Base-by-base conservation (phyloP, 2,797 vertebrate species). In the Garrulus glandarius region DNA sequence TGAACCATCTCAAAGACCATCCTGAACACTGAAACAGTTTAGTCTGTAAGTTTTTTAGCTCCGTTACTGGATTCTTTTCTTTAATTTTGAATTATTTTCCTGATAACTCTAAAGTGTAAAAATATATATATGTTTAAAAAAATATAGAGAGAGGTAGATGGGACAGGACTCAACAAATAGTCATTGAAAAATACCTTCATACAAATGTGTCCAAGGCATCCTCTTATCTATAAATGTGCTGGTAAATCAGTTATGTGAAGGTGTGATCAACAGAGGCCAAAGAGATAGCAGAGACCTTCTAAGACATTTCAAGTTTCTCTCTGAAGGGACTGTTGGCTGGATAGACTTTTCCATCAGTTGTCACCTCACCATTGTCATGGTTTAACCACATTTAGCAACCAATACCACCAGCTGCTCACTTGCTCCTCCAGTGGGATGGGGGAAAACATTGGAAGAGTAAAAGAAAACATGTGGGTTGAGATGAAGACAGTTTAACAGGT, bases 391-490 rank as follows among this genome's bases (percentile, higher is more conserved):
- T 20, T 10, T 23, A 52, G 10, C 26, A 37, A 10, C 14, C 4
- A 46, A n/a, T 9, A 12, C 26, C 16, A 53, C 14, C 20, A 59
- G 16, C 27, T 52, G 14, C 19, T 41, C 14, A 6, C 19, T 32
- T 69, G 22, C 7, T 47, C 12, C 10, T 27, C 37, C 8, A 36
- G 22, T 19, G 11, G 10, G 19, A 59, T 41, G 34, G 11, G 13
- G 14, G 3, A 16, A 75, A 87, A 52, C 0, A 0, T 1, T 15
- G 9, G 30, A 30, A 46, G 16, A 52, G 19, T 15, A 19, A 41
- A 81, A 53, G 22, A 29, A 53, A 37, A 53, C 10, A 9, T 57
- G 26, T 47, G 20, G 5, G 4, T 22, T 43, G 39, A 59, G 44
- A 30, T 47, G 46, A 36, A 36, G 24, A 15, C 6, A 41, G 12